Evolutionary conservation across 1,140 invertebrate species (phyloP), one percentile per base, ranked within the genome.

Genomic region (Drosophila eugracilis): DNA sequence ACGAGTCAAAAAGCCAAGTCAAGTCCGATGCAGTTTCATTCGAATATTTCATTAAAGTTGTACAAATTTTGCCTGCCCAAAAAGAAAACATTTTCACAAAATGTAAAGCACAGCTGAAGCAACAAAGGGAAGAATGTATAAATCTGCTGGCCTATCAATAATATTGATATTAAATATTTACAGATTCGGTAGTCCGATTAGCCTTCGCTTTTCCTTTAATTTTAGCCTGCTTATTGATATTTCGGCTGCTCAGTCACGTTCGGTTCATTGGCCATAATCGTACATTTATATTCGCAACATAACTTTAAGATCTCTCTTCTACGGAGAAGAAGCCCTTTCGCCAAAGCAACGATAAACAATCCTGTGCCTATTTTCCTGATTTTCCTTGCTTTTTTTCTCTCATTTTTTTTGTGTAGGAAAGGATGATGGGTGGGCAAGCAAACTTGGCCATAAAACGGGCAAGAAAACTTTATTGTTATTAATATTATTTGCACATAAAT

Each of bases 401-500:
- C 1, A 72, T 22, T 42, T 42, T 42, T 21, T 42, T 42, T 4
- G 1, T 45, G 22, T 24, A 9, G 7, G 4, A n/a, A 26, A 15
- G 41, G 9, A 5, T 5, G 32, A 7, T 14, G 12, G 21, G 26
- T 10, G 36, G 10, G 67, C 48, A 47, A 34, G 57, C 21, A 63
- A 74, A 74, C 70, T 63, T 73, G 58, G 49, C 44, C 71, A 74
- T 74, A 74, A 74, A 74, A 63, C 36, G 69, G 70, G 41, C 59
- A 48, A 63, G 58, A 74, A 63, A 74, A 73, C 71, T 74, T 74
- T 74, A 74, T 74, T 74, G 70, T 74, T 74, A 74, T 74, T 74
- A 74, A 74, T 74, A 74, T 74, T 74, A 74, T 74, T 74, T 74
- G 58, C 58, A 74, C 71, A 74, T 62, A 74, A 74, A 74, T 74